Conservation (phyloP, 2,113 vertebrate species). For the Andinoacara biseriatus region DNA sequence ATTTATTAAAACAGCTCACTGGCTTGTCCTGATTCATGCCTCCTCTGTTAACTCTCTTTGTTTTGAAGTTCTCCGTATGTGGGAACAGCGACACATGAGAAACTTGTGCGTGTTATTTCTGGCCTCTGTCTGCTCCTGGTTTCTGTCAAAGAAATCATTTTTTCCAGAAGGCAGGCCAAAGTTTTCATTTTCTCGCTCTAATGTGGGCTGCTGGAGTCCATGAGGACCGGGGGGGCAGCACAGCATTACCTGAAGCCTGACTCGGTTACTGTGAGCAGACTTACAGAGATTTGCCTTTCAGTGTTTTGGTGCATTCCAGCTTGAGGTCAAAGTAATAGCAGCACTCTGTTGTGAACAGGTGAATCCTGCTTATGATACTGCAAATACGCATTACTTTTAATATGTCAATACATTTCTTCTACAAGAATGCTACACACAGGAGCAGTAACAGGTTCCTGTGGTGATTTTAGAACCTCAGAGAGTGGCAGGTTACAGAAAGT, state of each 20-base stretch:
- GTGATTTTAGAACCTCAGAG: not conserved
- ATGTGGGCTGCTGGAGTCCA: not conserved
- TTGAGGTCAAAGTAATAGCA: not conserved
- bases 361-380: not conserved
- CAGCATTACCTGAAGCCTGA: not conserved
- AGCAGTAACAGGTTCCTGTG: not conserved
- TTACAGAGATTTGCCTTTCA: not conserved
- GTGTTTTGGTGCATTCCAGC: not conserved
- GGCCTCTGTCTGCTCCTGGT: conserved; percentile 55
- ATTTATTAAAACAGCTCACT: not conserved
- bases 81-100: not conserved
- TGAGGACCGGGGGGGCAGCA: not conserved
- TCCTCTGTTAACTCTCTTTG: not conserved
- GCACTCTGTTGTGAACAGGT: not conserved
- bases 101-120: conserved; percentile 55
- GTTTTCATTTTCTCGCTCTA: conserved; percentile 55
- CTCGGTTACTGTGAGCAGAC: not conserved
- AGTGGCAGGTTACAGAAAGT: too few relatives aligned
- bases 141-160: conserved; percentile 52
- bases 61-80: not conserved
- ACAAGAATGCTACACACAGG: not conserved
- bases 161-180: conserved; percentile 18
- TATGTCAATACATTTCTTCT: not conserved
- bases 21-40: not conserved
- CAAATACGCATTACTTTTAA: not conserved